These are phyloP conservation scores for Timema podura DNA, from an alignment of 2,888 invertebrate genomes.

Conservation along the genomic window DNA sequence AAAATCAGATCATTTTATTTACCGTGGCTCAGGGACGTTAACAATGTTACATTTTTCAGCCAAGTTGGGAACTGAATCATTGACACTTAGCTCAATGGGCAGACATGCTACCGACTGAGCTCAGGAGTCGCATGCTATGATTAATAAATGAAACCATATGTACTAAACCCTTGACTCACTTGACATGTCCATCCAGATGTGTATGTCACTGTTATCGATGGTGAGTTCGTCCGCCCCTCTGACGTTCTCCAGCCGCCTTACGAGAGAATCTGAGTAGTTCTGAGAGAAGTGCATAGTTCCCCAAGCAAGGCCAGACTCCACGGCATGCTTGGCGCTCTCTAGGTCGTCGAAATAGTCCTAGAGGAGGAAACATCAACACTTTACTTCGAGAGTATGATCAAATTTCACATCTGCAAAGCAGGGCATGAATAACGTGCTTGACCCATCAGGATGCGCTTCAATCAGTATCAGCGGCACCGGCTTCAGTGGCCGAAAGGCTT, in stretches of 20 bases:
- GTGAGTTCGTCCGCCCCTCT: slow-evolving; percentile 56
- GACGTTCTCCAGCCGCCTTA: slow-evolving; percentile 56
- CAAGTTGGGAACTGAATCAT: not conserved
- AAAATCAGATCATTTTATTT: too few relatives aligned
- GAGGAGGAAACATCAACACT: slow-evolving; percentile 22
- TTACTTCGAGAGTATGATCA: too few relatives aligned
- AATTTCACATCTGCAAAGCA: too few relatives aligned
- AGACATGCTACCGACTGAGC: not conserved
- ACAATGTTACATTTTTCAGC: not conserved
- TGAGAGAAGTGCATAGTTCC: slow-evolving; percentile 67
- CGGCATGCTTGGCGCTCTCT: slow-evolving; percentile 61
- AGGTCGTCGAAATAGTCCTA: slow-evolving; percentile 56
- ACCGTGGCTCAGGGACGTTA: too few relatives aligned
- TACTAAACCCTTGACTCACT: slow-evolving; percentile 54
- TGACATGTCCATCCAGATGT: slow-evolving; percentile 75
- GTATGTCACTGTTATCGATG: slow-evolving; percentile 60
- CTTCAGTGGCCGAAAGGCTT: too few relatives aligned
- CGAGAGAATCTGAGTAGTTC: slow-evolving; percentile 71
- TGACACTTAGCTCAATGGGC: not conserved
- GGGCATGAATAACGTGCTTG: too few relatives aligned
- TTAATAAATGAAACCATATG: not conserved
- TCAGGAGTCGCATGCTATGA: not conserved
- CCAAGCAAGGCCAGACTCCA: slow-evolving; percentile 68
- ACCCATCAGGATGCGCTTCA: too few relatives aligned
- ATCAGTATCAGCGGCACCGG: too few relatives aligned